These are phyloP conservation scores for Branchinecta sandiegonensis DNA, from an alignment of 2,888 invertebrate genomes.

Conservation along the genomic window DNA sequence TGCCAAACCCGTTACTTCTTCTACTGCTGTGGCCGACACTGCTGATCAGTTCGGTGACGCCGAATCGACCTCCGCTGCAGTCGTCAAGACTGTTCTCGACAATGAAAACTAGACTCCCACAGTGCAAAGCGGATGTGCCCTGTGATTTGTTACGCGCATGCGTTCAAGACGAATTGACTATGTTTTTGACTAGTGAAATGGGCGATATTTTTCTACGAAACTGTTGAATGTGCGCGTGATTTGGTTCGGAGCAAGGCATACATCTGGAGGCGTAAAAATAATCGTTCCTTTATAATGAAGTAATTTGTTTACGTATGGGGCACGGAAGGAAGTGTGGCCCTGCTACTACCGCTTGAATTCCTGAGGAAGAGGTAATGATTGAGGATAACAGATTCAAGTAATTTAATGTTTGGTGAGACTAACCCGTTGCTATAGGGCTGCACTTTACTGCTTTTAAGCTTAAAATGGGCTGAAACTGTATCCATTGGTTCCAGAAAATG, in stretches of 20 bases:
- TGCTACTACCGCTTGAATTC: too few species aligned
- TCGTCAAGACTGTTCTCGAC: conserved; percentile 5
- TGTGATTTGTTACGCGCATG: neutral
- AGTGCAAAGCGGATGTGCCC: conserved; percentile 6
- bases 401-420: too few species aligned
- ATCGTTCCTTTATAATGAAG: too few species aligned
- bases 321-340: too few species aligned
- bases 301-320: too few species aligned
- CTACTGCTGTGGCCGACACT: neutral
- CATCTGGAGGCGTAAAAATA: neutral
- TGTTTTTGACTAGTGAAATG: conserved; percentile 8
- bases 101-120: neutral
- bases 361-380: too few species aligned
- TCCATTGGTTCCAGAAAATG: too few species aligned
- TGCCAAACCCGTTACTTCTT: too few species aligned
- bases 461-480: too few species aligned
- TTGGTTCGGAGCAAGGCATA: conserved; percentile 9
- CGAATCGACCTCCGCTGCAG: conserved; percentile 3
- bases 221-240: conserved; percentile 16
- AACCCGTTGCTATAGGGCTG: too few species aligned
- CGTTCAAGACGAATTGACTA: neutral
- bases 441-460: too few species aligned
- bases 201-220: conserved; percentile 14
- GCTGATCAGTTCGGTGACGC: conserved; percentile 10
- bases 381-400: too few species aligned